phyloP scores from a whole-genome alignment of 2,888 invertebrate species.

The Cerastoderma edule region DNA sequence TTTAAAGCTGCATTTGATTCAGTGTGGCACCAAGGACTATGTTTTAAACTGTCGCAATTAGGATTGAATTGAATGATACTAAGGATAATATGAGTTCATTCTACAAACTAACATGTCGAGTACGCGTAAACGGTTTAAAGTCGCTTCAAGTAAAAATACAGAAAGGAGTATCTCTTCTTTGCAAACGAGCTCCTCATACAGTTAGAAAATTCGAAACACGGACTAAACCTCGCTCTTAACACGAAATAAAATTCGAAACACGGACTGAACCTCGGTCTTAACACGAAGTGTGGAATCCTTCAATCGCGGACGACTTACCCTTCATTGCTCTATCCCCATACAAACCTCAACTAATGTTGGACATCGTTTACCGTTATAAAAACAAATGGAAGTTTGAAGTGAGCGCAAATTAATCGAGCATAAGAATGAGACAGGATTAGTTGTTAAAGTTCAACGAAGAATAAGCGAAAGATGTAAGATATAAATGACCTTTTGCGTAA shows the following conservation, averaged over 20 bases:
- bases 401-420: conserved; percentile 14
- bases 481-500: conserved; percentile 14
- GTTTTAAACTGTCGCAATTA: conserved; percentile 18
- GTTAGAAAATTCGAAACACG: not conserved
- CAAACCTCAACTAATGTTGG: conserved; percentile 6
- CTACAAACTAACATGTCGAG: conserved; percentile 1
- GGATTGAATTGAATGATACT: conserved; percentile 19
- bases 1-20: conserved; percentile 27
- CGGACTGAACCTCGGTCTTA: not conserved
- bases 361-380: conserved; percentile 20
- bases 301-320: conserved; percentile 26
- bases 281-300: conserved; percentile 16
- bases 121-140: not conserved
- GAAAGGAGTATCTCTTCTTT: conserved; percentile 22
- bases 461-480: conserved; percentile 22
- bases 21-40: conserved; percentile 26
- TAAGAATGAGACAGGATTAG: conserved; percentile 15
- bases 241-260: not conserved
- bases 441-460: not conserved
- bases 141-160: not conserved
- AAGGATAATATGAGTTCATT: conserved; percentile 10
- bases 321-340: conserved; percentile 12
- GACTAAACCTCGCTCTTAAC: not conserved
- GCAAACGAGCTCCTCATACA: conserved; percentile 14
- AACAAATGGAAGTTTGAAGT: conserved; percentile 25